Evolutionary conservation across 92 coral and sea anemone genomes (phyloP), one percentile per base, ranked within the genome.

Genomic region (Bergia sp.): DNA sequence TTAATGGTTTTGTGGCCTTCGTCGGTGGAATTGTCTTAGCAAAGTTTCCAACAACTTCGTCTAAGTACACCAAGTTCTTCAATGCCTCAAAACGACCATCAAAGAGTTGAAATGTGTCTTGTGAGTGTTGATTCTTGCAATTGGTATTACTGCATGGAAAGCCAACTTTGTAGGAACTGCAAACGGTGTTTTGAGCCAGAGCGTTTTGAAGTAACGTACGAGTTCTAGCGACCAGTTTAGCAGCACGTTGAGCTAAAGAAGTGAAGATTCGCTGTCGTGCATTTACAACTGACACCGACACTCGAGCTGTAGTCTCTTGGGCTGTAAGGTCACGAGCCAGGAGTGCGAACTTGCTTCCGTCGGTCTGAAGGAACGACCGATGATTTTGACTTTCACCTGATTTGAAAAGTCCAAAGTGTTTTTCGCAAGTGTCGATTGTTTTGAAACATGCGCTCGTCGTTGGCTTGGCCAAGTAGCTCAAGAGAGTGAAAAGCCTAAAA

Each of bases 381-480:
- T 50, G 57, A 3, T 76, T 29, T 21, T 69, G 45, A 10, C 82
- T 58, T 44, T 76, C 93, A 10, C 89, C 92, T 1, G 93, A 85
- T 71, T 86, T 87, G 77, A 76, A 67, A 84, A 95, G 94, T 38
- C 96, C 98, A 82, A 95, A 95, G 91, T 86, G 89, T 69, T 80
- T 76, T 73, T 95, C 95, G 57, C 98, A 95, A 50, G 37, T 76
- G 38, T 81, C 47, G 40, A 93, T 76, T 3, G 18, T 15, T 23
- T 61, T 61, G 21, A 15, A 16, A 20, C 23, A 16, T 16, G 67
- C 18, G 57, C 57, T 50, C 15, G 57, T 50, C 2, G 42, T 43
- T 4, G 93, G 91, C 85, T 77, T 92, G 80, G 81, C 82, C 44
- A 95, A 83, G 4, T 85, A 61, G 36, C 37, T 18, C 7, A 93